Percentiles rank a stretch among this genome's conserved stretches.
Evolutionary conservation across 1,140 invertebrate species (phyloP).

Genomic region (Olivierus martensii): DNA sequence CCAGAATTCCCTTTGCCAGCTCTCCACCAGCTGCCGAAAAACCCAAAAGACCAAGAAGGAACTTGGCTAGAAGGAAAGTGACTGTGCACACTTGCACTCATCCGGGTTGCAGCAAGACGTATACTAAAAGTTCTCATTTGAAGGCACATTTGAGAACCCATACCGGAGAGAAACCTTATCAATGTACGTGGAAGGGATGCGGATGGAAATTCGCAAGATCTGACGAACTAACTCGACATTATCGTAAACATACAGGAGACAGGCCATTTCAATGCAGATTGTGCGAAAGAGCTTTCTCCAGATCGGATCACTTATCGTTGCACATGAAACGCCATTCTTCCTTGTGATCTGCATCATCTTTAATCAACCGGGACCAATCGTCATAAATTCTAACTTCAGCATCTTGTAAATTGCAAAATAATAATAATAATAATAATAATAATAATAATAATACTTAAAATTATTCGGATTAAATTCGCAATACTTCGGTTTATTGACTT

Average conservation of each 20-base stretch:
- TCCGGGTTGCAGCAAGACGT: conserved; percentile 50
- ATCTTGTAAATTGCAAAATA: too few relatives aligned
- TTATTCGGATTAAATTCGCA: too few relatives aligned
- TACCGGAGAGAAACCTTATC: conserved; percentile 46
- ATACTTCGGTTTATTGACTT: too few relatives aligned
- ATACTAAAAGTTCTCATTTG: conserved; percentile 56
- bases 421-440: too few relatives aligned
- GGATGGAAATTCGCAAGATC: conserved; percentile 44
- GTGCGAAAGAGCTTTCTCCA: conserved; percentile 36
- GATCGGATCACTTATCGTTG: conserved; percentile 38
- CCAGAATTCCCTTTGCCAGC: neutral
- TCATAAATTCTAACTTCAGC: too few relatives aligned
- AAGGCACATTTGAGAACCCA: conserved; percentile 50
- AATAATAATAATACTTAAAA: too few relatives aligned
- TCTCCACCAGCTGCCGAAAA: neutral
- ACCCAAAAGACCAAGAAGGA: conserved; percentile 27
- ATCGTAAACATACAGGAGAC: conserved; percentile 33
- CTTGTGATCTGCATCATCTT: conserved; percentile 2
- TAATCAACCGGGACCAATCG: too few relatives aligned
- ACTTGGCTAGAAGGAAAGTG: conserved; percentile 33
- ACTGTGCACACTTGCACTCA: conserved; percentile 46
- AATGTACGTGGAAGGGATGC: conserved; percentile 42
- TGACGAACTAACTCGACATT: conserved; percentile 41
- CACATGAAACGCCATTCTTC: conserved; percentile 35
- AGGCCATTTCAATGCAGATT: conserved; percentile 30